phyloP scores from a whole-genome alignment of 1,140 invertebrate genomes.

The Diprion similis region DNA sequence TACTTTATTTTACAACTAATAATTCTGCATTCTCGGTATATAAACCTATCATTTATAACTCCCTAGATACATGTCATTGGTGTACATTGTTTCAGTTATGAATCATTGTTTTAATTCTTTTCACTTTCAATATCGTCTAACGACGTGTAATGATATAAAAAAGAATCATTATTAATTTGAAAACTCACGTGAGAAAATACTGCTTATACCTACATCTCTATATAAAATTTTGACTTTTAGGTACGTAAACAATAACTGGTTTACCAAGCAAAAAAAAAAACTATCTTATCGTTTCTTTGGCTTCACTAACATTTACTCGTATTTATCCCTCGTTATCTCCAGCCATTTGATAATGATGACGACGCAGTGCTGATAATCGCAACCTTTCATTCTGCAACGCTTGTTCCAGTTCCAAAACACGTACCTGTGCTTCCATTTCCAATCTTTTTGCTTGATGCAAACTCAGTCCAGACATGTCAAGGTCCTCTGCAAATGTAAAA shows the following conservation, averaged over 20 bases:
- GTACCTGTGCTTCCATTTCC: conserved; percentile 95
- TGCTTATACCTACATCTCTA: neutral
- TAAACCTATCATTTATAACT: no score
- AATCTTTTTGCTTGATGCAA: conserved; percentile 93
- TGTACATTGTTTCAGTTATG: no score
- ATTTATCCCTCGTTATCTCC: conserved; percentile 69
- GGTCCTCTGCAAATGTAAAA: conserved; percentile 70
- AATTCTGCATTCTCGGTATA: no score
- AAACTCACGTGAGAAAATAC: conserved; percentile 1
- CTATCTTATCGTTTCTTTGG: neutral
- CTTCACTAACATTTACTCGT: neutral
- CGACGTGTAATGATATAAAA: neutral
- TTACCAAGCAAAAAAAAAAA: neutral
- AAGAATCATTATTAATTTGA: neutral
- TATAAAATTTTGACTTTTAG: conserved; percentile 1
- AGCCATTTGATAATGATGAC: conserved; percentile 91
- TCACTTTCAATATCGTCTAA: no score
- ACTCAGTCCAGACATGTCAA: conserved; percentile 88
- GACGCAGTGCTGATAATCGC: conserved; percentile 82
- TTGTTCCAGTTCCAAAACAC: conserved; percentile 91
- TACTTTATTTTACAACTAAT: no score
- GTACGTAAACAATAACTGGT: neutral
- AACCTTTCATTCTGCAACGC: conserved; percentile 87
- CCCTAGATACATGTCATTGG: no score
- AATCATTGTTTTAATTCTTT: no score